Percentiles rank a stretch among this genome's conserved stretches.
Conservation (phyloP, 1,140 invertebrate genomes). For the Trichonephila inaurata region DNA sequence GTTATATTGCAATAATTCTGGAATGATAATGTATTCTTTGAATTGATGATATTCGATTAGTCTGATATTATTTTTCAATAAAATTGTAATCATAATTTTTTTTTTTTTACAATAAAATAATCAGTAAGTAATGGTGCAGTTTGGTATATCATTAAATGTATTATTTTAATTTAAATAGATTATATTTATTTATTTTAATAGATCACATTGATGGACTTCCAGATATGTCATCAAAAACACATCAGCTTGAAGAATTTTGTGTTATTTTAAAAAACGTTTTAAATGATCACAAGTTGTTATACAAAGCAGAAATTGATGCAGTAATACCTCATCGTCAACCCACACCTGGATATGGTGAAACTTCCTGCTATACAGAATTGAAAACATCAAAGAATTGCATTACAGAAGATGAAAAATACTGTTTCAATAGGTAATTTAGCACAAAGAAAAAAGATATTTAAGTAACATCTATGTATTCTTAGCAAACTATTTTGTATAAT, state of each 20-base stretch:
- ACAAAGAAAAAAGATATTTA: neutral
- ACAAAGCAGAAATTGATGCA: conserved; percentile 86
- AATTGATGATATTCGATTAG: too few species aligned
- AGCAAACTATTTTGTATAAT: too few species aligned
- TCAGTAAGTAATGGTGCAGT: neutral
- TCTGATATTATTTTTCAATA: too few species aligned
- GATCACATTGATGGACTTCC: conserved; percentile 80
- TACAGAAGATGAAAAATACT: conserved; percentile 68
- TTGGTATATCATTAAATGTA: neutral
- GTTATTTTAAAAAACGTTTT: conserved; percentile 83
- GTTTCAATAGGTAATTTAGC: conserved; percentile 40
- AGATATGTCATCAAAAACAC: conserved; percentile 82
- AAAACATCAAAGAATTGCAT: conserved; percentile 84
- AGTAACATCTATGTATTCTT: too few species aligned
- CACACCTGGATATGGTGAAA: conserved; percentile 62
- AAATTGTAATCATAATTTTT: neutral
- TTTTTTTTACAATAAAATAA: neutral
- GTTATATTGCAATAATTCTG: too few species aligned
- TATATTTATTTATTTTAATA: conserved; percentile 76
- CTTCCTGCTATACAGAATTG: conserved; percentile 83
- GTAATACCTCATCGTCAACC: conserved; percentile 80
- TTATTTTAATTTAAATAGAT: neutral
- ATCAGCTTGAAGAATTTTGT: conserved; percentile 85
- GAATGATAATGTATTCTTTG: too few species aligned
- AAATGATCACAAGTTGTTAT: conserved; percentile 83